A percentile compares a stretch with the other conserved stretches of the same genome.
Evolutionary conservation across 2,888 invertebrate species (phyloP).

Genomic region (Chironomus tentans): DNA sequence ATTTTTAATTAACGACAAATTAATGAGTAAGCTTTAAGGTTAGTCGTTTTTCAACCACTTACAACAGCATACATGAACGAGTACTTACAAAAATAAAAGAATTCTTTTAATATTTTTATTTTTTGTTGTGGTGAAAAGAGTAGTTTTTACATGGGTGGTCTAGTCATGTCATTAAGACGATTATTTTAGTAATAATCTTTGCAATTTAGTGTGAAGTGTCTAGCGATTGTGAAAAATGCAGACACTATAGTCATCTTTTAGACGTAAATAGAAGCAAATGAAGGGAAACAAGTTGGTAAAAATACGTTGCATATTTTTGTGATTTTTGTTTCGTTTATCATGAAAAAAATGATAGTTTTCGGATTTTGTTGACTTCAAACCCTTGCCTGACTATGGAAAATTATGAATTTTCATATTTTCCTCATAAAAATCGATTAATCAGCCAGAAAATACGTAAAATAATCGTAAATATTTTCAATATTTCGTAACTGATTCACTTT

Average conservation of each 20-base stretch:
- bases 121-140: neutral
- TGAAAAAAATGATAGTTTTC: too few species aligned
- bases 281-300: neutral
- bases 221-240: neutral
- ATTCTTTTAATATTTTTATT: neutral
- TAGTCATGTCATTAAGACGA: neutral
- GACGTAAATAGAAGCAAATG: constrained; percentile 1
- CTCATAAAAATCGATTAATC: too few species aligned
- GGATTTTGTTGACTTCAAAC: too few species aligned
- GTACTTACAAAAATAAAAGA: too few species aligned
- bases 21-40: constrained; percentile 4
- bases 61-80: too few species aligned
- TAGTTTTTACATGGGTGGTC: neutral
- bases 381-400: too few species aligned
- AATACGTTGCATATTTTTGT: neutral
- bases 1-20: neutral
- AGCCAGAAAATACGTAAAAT: neutral
- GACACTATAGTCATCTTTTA: constrained; percentile 20
- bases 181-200: neutral
- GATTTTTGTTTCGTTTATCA: too few species aligned
- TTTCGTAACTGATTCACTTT: neutral
- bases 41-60: neutral
- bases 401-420: too few species aligned
- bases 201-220: neutral
- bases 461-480: neutral